Conservation (phyloP, 2,888 invertebrate species). For the Harmothoe impar region DNA sequence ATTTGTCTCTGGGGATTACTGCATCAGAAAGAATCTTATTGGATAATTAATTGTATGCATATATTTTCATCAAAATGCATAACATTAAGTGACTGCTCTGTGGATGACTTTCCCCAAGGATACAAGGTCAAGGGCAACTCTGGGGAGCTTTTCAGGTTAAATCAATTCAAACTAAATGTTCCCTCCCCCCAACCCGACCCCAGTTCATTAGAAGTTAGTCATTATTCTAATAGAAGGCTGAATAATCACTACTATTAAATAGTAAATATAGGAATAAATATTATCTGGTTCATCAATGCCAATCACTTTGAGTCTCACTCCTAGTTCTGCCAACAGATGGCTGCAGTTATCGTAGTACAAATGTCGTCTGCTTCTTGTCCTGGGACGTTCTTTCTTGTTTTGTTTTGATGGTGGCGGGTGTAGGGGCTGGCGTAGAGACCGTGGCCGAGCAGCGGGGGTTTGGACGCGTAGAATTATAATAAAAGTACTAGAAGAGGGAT, state of each 20-base stretch:
- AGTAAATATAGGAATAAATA: too few relatives aligned
- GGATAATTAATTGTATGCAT: not conserved
- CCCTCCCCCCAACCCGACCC: not conserved
- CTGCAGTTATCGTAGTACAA: not conserved
- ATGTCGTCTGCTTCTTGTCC: not conserved
- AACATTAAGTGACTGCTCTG: not conserved
- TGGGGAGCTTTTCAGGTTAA: not conserved
- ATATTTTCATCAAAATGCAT: not conserved
- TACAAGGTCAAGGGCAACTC: not conserved
- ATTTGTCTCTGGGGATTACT: not conserved
- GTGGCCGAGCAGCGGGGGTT: conserved; percentile 25
- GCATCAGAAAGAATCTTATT: not conserved
- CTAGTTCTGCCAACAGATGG: not conserved
- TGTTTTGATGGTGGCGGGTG: not conserved
- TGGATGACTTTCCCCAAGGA: not conserved
- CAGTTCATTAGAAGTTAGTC: not conserved
- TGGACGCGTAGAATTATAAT: conserved; percentile 38
- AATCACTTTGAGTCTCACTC: conserved; percentile 54
- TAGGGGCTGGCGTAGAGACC: not conserved
- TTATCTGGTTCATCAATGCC: not conserved
- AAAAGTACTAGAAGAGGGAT: conserved; percentile 51
- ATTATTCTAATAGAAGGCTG: not conserved
- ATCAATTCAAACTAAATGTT: not conserved
- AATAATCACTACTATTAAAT: not conserved
- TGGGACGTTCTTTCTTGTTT: not conserved